Percentiles rank a stretch among this genome's conserved stretches.
These are phyloP conservation scores for Formicarius rufipectus DNA, from an alignment of 2,113 vertebrate genomes.

Conservation along the genomic window DNA sequence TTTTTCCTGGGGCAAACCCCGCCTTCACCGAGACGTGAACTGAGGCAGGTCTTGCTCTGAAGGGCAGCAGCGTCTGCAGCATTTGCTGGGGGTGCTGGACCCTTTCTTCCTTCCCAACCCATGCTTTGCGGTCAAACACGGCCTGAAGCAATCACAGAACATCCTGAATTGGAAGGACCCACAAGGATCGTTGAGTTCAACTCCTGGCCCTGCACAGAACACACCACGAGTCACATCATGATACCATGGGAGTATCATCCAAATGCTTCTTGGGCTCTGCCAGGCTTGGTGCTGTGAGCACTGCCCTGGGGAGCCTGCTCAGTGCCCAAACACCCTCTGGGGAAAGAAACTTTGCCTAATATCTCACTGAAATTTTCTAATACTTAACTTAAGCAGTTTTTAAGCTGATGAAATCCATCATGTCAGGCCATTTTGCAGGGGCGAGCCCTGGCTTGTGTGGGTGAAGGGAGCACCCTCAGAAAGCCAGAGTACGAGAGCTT, in stretches of 20 bases:
- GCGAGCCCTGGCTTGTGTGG: not conserved
- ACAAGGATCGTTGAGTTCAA: not conserved
- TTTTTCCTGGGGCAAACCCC: conserved; percentile 22
- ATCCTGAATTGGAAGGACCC: not conserved
- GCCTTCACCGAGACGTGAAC: not conserved
- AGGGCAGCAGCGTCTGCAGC: not conserved
- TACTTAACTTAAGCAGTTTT: not conserved
- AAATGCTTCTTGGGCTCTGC: not conserved
- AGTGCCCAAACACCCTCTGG: not conserved
- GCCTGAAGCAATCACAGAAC: not conserved
- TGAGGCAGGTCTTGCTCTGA: not conserved
- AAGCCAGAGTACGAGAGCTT: not conserved
- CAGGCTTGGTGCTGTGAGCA: not conserved
- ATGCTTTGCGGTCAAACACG: not conserved
- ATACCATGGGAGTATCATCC: too few species aligned
- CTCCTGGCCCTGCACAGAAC: too few species aligned
- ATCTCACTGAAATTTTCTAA: not conserved
- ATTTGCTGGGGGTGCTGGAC: not conserved
- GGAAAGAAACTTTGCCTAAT: not conserved
- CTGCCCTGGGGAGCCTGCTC: too few species aligned
- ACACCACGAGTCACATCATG: accelerated
- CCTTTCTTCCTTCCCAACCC: not conserved
- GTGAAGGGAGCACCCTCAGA: not conserved
- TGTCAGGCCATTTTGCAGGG: not conserved
- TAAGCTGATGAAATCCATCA: not conserved